Base-by-base conservation (phyloP, 2,888 invertebrate genomes). In the Caenorhabditis sp. region DNA sequence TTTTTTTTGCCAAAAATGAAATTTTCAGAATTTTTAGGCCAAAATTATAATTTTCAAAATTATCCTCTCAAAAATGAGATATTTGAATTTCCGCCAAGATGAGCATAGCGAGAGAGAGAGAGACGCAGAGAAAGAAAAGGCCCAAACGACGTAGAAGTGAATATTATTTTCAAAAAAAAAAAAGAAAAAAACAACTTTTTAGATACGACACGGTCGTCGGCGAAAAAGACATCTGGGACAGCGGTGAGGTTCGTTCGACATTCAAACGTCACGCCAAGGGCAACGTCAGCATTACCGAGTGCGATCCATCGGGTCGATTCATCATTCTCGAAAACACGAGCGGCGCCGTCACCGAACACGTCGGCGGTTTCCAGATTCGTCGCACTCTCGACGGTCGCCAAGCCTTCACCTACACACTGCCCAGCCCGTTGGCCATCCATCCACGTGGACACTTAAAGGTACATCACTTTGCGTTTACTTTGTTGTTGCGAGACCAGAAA, bases 311-410 rank as follows among this genome's bases (percentile, higher is more conserved):
- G 68, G 90, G 90, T 60, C 88, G 89, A 70, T 90, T 84, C 83
- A 87, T 90, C 76, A 81, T 87, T 31, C 75, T 90, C 19, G 90
- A 90, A 83, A 90, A 90, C 83, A 90, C 89, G 19, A 86, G 88
- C 59, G 83, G 87, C 49, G 61, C 73, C 36, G 26, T 63, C 24
- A 50, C 59, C 37, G 74, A 75, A n/a, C 62, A 67, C 23, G 58
- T 75, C 1, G 55, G 66, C 55, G 19, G 61, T 58, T 75, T 63
- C 54, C 65, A 75, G 59, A 75, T 75, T 27, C 66, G 62, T 17
- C 69, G 75, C 19, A 58, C 66, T 21, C 61, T 75, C 24, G 75
- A 75, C 31, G 64, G 65, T 14, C 53, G 59, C 10, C 24, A 51
- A 24, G 67, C 69, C 14, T 67, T 75, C 70, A 70, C 61, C 36